Evolutionary conservation across 1,140 invertebrate genomes (phyloP).

Genomic region (Vanessa tameamea): DNA sequence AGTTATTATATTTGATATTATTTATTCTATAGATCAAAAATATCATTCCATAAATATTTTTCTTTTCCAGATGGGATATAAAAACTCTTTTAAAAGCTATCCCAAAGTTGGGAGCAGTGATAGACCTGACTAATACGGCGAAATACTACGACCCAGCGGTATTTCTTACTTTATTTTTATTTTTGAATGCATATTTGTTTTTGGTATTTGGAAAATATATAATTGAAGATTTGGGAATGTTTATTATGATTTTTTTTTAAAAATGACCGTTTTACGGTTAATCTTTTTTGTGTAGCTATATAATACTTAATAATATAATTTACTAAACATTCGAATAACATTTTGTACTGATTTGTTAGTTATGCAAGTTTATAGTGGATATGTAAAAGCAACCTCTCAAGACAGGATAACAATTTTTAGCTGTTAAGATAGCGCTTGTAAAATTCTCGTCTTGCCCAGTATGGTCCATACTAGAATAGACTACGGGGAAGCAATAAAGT

Average conservation of each 20-base stretch:
- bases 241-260: too few species aligned
- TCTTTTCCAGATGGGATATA: slow-evolving; percentile 70
- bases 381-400: slow-evolving; percentile 42
- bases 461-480: slow-evolving; percentile 46
- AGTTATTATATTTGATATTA: too few species aligned
- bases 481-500: slow-evolving; percentile 70
- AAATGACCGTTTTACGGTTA: too few species aligned
- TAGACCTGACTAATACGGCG: slow-evolving; percentile 69
- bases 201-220: too few species aligned
- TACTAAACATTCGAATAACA: too few species aligned
- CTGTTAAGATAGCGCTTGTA: slow-evolving; percentile 47
- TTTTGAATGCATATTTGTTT: too few species aligned
- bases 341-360: not conserved
- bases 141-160: slow-evolving; percentile 67
- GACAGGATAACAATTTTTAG: slow-evolving; percentile 53
- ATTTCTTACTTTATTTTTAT: slow-evolving; percentile 8
- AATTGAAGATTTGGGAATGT: too few species aligned
- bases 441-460: slow-evolving; percentile 39
- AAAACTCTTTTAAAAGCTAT: slow-evolving; percentile 51
- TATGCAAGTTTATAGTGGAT: not conserved
- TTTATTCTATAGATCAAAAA: too few species aligned
- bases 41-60: slow-evolving; percentile 30
- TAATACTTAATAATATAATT: too few species aligned
- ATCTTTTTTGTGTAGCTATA: too few species aligned
- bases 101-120: slow-evolving; percentile 63